phyloP scores from a whole-genome alignment of 2,888 invertebrate genomes.

The Caenorhabditis japonica region DNA sequence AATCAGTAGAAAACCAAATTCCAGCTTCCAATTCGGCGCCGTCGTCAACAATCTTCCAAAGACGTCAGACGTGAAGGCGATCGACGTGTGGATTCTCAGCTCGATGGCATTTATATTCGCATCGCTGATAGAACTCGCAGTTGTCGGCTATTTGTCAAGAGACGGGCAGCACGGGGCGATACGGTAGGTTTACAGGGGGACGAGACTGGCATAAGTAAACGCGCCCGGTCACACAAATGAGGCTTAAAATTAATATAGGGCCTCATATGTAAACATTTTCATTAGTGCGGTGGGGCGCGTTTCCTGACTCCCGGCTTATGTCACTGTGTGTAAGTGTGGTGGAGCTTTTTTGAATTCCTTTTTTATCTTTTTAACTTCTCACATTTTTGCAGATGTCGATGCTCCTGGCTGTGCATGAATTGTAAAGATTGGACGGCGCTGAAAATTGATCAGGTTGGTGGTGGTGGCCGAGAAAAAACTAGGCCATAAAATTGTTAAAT shows the following conservation, averaged over 20 bases:
- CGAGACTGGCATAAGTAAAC: constrained; percentile 6
- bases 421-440: constrained; percentile 76
- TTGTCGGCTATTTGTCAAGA: constrained; percentile 74
- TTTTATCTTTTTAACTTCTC: too few species aligned
- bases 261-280: too few species aligned
- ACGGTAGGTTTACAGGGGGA: constrained; percentile 35
- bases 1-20: too few species aligned
- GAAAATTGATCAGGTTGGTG: constrained; percentile 72
- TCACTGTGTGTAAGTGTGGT: too few species aligned
- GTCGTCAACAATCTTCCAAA: constrained; percentile 77
- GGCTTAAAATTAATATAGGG: too few species aligned
- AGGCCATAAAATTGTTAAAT: too few species aligned
- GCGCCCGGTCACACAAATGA: too few species aligned
- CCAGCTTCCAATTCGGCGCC: constrained; percentile 75
- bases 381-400: constrained; percentile 66
- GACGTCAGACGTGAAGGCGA: constrained; percentile 77
- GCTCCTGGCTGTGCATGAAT: constrained; percentile 74
- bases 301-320: too few species aligned
- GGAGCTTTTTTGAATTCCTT: too few species aligned
- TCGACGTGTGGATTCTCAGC: constrained; percentile 77
- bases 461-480: not conserved
- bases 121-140: constrained; percentile 75
- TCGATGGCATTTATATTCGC: constrained; percentile 77
- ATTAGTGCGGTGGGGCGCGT: too few species aligned
- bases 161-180: constrained; percentile 63